Base-by-base conservation (phyloP, 2,888 invertebrate species). In the Drosophila suboccidentalis region DNA sequence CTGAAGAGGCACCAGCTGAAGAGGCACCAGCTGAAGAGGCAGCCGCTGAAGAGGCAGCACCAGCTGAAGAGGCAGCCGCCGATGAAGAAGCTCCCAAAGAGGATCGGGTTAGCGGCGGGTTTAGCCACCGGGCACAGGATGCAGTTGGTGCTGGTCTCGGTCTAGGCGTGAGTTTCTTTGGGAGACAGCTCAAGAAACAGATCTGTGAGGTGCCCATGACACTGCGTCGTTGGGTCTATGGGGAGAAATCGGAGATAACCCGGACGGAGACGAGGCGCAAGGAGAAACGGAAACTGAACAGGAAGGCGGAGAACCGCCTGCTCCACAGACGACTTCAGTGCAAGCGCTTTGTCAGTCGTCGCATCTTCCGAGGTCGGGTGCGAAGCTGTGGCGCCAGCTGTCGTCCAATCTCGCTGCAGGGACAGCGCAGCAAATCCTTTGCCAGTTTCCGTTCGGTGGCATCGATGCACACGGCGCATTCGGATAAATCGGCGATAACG, bases 391-490 rank as follows among this genome's bases (percentile, higher is more conserved):
- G 82, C 0, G 78, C 85, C 0, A 70, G 50, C 2, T 55, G 55
- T 41, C 79, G 71, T 2, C 51, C 41, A 5, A 50, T 80, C 0
- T 4, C 19, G 17, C 22, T 29, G 32, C 38, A 49, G 19, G 44
- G 78, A 2, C 74, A 73, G 4, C 70, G 62, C 0, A 79, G 68
- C 17, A 54, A 62, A 8, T 90, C 90, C 0, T 26, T 61, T 19
- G 49, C 64, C 0, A 92, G 90, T 36, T 91, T 91, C 46, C 82
- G 86, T 59, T 91, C 92, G 4, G 19, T 75, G 2, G 34, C 44
- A 1, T 65, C 63, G 5, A 39, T 58, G 1, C 63, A 81, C 29
- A 73, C 77, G 10, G 50, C 26, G 3, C 79, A 75, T 22, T 62
- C 81, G 2, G 50, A 57, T 19, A 34, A 5, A 5, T 62, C 74